Base-by-base conservation (phyloP, 2,797 vertebrate species). In the Holocentrus rufus region DNA sequence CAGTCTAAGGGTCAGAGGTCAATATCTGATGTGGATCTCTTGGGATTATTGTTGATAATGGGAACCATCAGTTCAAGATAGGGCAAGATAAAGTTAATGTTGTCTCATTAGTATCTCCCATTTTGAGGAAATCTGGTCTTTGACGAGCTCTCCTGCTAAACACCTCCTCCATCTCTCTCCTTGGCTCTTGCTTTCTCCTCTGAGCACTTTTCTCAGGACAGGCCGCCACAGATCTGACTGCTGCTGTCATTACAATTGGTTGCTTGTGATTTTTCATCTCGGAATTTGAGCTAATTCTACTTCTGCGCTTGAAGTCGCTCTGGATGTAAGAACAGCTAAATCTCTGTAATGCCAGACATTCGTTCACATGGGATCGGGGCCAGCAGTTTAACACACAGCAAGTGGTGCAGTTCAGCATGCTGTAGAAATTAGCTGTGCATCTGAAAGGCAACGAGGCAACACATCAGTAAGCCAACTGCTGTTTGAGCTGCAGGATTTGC, bases 1-100 rank as follows among this genome's bases (percentile, higher is more conserved):
- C 60, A 79, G 57, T 25, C 25, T 25, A 44, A 15, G 25, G 66
- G 78, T 83, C 76, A 65, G 42, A 49, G 54, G 13, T 69, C 64
- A 74, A 1, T 13, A 50, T 73, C 72, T 74, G 67, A 73, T 54
- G 50, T 65, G 36, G 67, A 65, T 81, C 70, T 44, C 52, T 62
- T 73, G 66, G 75, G 53, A 58, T 83, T 52, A 36, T 1, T 3
- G 42, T 68, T 42, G 53, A 76, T 77, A 50, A 79, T 56, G 60
- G 65, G 14, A 81, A 74, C 17, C 4, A 74, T 15, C 52, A 22
- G 52, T 17, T 69, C 6, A 1, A 49, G 22, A 34, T 7, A 55
- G 23, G 42, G 17, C 15, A 56, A 20, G 13, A 22, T 39, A 36
- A 79, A 69, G 54, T 4, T 53, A 76, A 49, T 46, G 22, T 53